Base-by-base conservation (phyloP, 2,888 invertebrate species). In the Lasioglossum villosulum region DNA sequence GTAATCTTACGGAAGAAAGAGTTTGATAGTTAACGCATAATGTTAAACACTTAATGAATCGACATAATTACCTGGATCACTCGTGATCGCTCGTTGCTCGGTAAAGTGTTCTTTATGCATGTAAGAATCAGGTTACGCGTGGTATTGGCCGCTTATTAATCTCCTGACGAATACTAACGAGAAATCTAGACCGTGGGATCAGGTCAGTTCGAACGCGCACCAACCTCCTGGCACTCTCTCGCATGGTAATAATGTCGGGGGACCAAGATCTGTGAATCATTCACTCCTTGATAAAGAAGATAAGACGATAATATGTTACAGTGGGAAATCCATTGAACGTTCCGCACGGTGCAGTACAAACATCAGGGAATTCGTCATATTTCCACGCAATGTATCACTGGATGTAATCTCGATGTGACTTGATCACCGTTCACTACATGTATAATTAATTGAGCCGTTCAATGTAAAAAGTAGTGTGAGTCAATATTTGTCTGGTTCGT, bases 111-210 rank as follows among this genome's bases (percentile, higher is more conserved):
- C 37, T 68, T 68, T 37, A 37, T 23, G 68, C 39, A 23, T 23
- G 39, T 23, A 70, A 37, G 70, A 70, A 39, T 70, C 70, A 23
- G 39, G 70, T 39, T 70, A 12, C 39, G n/a, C 70, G n/a, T 39
- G 39, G 70, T 39, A 70, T 39, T 39, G 70, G 39, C 70, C 70
- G 70, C 39, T 70, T 70, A 70, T 70, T 70, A 70, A 70, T 70
- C 70, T 70, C n/a, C 70, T 39, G 70, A 70, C 70, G 70, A 70
- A 70, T 70, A 70, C 70, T 14, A 70, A 70, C 70, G 39, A 70
- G 70, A 70, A 70, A 70, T 70, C 70, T 70, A 70, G 70, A 70
- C 39, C 70, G 70, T 70, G 70, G 39, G 70, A 70, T 70, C 70
- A 14, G 70, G 70, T 70, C 70, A 70, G 70, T 70, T 39, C n/a